These are phyloP conservation scores for Typhlomys cinereus DNA, from an alignment of 2,113 vertebrate species.

Conservation along the genomic window DNA sequence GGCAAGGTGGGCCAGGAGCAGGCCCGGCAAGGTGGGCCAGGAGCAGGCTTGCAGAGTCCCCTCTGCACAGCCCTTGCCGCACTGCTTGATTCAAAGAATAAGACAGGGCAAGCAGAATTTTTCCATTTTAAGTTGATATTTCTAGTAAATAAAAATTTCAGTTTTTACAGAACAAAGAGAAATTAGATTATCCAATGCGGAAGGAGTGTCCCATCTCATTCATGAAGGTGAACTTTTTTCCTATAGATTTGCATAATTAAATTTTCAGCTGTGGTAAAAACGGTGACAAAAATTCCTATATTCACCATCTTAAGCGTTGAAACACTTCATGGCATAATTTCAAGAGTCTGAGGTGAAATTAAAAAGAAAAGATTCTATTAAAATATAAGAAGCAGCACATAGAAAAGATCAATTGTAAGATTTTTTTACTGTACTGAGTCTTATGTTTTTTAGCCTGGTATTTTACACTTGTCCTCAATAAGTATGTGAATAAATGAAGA, in stretches of 20 bases:
- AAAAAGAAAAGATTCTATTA: neutral
- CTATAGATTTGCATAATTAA: too few species aligned
- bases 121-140: neutral
- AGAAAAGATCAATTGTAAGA: neutral
- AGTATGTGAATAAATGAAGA: neutral
- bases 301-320: too few species aligned
- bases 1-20: too few species aligned
- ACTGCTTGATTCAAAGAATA: neutral
- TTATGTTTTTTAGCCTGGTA: neutral
- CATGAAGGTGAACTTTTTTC: neutral
- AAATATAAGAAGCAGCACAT: neutral
- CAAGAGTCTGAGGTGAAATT: conserved; percentile 24
- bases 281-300: too few species aligned
- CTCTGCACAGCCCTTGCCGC: rapidly evolving
- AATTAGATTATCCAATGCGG: too few species aligned
- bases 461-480: neutral
- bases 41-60: too few species aligned
- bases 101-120: neutral
- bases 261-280: too few species aligned
- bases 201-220: too few species aligned
- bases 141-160: neutral
- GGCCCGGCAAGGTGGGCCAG: too few species aligned
- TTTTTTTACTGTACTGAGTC: neutral
- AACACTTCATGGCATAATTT: too few species aligned
- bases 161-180: neutral